phyloP scores from a whole-genome alignment of 2,113 vertebrate genomes.

The Phylloscopus trochiloides region DNA sequence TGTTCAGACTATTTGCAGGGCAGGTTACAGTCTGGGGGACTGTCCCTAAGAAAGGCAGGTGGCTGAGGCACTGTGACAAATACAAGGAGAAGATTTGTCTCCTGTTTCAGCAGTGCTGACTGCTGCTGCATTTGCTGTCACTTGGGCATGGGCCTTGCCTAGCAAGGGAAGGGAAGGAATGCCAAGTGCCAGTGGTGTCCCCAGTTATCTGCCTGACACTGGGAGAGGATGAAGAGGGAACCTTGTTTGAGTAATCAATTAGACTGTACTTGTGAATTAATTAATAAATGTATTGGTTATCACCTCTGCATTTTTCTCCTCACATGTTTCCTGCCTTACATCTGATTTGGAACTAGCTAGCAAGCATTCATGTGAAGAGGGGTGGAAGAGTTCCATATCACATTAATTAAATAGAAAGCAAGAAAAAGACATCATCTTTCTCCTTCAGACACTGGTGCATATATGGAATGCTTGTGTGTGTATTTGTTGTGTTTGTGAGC shows the following conservation, averaged over 20 bases:
- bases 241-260: not conserved
- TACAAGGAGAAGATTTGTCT: not conserved
- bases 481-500: not conserved
- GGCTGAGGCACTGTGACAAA: not conserved
- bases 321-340: not conserved
- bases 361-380: not conserved
- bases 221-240: not conserved
- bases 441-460: not conserved
- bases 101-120: not conserved
- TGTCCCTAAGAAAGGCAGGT: rapidly evolving
- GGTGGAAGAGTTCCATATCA: not conserved
- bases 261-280: not conserved
- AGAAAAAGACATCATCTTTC: not conserved
- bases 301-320: not conserved
- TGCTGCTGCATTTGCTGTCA: not conserved
- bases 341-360: not conserved
- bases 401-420: not conserved
- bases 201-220: not conserved
- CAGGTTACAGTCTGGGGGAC: not conserved
- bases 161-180: not conserved
- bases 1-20: not conserved
- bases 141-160: not conserved
- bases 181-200: not conserved
- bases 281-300: not conserved
- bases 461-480: not conserved